phyloP scores from a whole-genome alignment of 2,888 invertebrate genomes.

The Ichneumoninae sp. region DNA sequence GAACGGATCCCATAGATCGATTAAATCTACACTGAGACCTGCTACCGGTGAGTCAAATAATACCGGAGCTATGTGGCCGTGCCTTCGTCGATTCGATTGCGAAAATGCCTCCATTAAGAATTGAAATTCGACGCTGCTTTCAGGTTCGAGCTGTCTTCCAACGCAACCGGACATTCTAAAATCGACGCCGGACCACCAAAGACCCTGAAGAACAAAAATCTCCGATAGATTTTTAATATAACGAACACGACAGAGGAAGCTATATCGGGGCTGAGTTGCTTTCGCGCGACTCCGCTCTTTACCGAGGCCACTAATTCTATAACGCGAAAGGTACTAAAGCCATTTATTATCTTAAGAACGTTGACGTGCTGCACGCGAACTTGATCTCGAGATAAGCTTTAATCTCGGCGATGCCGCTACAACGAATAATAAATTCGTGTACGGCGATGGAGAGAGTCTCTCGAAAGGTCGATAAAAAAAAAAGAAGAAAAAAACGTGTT shows the following conservation, averaged over 20 bases:
- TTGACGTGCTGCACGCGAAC: slow-evolving; percentile 63
- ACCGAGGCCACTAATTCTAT: slow-evolving; percentile 72
- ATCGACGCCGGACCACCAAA: slow-evolving; percentile 93
- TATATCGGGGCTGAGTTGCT: slow-evolving; percentile 41
- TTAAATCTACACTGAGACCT: slow-evolving; percentile 83
- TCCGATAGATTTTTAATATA: slow-evolving; percentile 66
- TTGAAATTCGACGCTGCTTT: slow-evolving; percentile 64
- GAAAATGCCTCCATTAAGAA: slow-evolving; percentile 58
- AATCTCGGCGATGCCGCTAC: slow-evolving; percentile 73
- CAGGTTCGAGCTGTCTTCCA: slow-evolving; percentile 83
- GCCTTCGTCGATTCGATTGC: slow-evolving; percentile 33
- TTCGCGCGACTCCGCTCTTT: slow-evolving; percentile 62
- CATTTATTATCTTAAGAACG: slow-evolving; percentile 61
- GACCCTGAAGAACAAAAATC: slow-evolving; percentile 80
- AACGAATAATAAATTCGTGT: slow-evolving; percentile 58
- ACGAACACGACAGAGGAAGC: slow-evolving; percentile 49
- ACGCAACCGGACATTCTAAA: slow-evolving; percentile 94
- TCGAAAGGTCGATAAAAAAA: slow-evolving; percentile 37
- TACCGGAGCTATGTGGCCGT: not conserved
- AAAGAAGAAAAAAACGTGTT: slow-evolving; percentile 30
- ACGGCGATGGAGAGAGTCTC: slow-evolving; percentile 12
- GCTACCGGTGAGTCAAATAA: slow-evolving; percentile 78
- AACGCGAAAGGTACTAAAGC: slow-evolving; percentile 70
- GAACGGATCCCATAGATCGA: slow-evolving; percentile 89
- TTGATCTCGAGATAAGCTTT: slow-evolving; percentile 67